Evolutionary conservation across 2,797 vertebrate genomes (phyloP), one percentile per base, ranked within the genome.

Genomic region (Nannoperca obscura): DNA sequence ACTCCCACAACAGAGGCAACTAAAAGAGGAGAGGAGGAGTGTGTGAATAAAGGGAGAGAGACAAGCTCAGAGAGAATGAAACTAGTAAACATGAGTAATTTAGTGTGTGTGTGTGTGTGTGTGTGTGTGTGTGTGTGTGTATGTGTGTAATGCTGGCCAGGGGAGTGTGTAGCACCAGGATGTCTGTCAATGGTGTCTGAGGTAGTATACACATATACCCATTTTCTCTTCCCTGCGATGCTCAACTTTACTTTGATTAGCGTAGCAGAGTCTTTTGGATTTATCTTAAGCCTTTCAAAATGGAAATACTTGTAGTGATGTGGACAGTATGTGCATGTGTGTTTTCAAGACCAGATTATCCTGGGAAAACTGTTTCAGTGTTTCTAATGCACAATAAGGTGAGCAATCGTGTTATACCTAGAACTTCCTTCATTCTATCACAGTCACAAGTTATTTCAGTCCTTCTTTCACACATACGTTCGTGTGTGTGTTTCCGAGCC

Each of bases 1-100:
- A 55, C 87, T 81, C 89, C 88, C 84, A 85, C 86, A 38, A 73
- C 61, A 76, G 64, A 75, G 76, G 74, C 53, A 32, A 24, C 46
- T 44, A 52, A 76, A 77, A 75, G 66, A 62, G 61, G 52, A 62
- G 54, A 79, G 78, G 80, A 83, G 84, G 81, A 83, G 62, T 38
- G 6, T 11, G 36, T 68, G 86, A 49, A 85, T 65, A 81, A 76
- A 74, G 9, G 30, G 44, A 66, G 61, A 42, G 66, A 34, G 64
- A 58, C 27, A 22, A 47, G 55, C 53, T 78, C 34, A 47, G 75
- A 50, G 52, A 80, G 77, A 47, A 71, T 74, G 49, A 71, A 58
- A 74, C 3, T 2, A 54, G 63, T 49, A 46, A 63, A 57, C 11
- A 24, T 13, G 34, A 54, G 54, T 32, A 2, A 64, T 50, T 30